Conservation (phyloP, 2,113 vertebrate species). For the Barnardius zonarius region DNA sequence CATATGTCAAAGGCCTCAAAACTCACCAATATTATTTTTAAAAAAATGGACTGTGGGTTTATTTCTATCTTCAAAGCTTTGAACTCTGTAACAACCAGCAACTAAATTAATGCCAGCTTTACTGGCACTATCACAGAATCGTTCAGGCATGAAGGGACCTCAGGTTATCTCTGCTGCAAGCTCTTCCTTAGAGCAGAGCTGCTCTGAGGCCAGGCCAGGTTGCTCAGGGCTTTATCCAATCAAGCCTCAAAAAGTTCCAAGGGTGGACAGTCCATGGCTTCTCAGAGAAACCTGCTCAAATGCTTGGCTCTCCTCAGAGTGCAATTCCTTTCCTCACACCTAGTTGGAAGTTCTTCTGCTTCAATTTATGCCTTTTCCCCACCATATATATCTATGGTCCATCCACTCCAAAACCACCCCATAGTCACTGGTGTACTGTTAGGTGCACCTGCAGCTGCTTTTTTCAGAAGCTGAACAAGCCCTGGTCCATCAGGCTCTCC, state of each 20-base stretch:
- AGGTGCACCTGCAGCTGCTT: neutral
- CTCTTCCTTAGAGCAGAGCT: neutral
- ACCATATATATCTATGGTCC: neutral
- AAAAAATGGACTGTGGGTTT: neutral
- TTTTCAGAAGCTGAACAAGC: neutral
- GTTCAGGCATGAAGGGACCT: neutral
- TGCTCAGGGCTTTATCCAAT: neutral
- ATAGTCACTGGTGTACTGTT: neutral
- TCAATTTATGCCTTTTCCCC: neutral
- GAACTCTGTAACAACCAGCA: neutral
- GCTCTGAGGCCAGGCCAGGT: neutral
- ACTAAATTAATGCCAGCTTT: neutral
- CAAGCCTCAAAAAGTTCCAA: neutral
- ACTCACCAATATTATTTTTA: neutral
- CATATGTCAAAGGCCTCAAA: neutral
- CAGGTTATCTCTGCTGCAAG: neutral
- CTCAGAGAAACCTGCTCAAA: neutral
- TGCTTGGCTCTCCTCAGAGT: neutral
- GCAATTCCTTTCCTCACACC: neutral
- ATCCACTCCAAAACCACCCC: neutral
- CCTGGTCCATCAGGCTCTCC: neutral
- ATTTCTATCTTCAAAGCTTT: neutral
- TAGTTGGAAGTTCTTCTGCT: neutral
- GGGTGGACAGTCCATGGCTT: neutral
- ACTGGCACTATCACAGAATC: neutral